A percentile compares a stretch with the other conserved stretches of the same genome.
Conservation (phyloP, 1,140 invertebrate species). For the Thalassaphorura encarpata region DNA sequence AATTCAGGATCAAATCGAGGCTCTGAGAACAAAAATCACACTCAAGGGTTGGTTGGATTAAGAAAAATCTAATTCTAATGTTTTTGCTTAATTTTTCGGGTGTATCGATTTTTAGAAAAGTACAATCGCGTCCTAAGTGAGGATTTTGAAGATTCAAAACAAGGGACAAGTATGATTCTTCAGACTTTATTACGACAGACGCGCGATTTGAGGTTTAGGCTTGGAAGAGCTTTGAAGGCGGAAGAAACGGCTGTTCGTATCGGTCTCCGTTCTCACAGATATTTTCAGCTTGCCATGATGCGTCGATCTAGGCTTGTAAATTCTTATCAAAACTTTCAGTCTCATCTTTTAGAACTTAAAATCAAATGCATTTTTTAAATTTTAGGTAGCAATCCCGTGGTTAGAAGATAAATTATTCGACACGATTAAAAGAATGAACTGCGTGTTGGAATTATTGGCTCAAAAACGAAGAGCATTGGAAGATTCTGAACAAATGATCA, state of each 20-base stretch:
- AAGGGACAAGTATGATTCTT: neutral
- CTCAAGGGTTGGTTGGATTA: constrained; percentile 19
- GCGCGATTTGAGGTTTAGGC: constrained; percentile 5
- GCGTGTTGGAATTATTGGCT: constrained; percentile 8
- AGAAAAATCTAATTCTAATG: neutral
- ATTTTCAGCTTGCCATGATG: constrained; percentile 19
- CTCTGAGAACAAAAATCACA: constrained; percentile 23
- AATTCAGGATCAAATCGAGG: constrained; percentile 19
- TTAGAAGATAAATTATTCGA: constrained; percentile 18
- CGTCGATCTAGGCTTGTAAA: constrained; percentile 1
- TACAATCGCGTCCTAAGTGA: constrained; percentile 13
- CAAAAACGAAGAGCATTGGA: constrained; percentile 16
- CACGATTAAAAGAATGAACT: constrained; percentile 10
- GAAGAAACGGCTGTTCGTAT: constrained; percentile 20
- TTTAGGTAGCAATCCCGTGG: constrained; percentile 17
- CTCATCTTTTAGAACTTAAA: no score
- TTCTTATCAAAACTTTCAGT: constrained; percentile 5
- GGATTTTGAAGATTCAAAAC: constrained; percentile 1
- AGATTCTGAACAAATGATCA: constrained; percentile 14
- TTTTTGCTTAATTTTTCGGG: neutral
- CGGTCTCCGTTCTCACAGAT: constrained; percentile 17
- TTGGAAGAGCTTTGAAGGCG: constrained; percentile 13
- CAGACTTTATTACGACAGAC: neutral
- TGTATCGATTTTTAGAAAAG: constrained; percentile 12
- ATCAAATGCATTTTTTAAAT: no score